phyloP scores from a whole-genome alignment of 1,140 invertebrate species.

The Anthonomus grandis region DNA sequence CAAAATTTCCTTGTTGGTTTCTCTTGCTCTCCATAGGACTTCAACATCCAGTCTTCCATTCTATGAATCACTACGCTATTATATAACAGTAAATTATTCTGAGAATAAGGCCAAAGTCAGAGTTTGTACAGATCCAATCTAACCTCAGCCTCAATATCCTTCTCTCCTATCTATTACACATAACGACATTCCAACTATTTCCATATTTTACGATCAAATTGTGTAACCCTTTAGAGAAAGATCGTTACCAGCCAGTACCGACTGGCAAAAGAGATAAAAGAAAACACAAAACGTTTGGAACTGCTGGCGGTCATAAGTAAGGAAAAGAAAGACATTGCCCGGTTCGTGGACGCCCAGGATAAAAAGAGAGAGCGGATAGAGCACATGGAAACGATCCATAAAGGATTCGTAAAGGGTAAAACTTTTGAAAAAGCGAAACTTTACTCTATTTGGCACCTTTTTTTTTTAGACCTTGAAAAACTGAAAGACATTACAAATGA shows the following conservation, averaged over 20 bases:
- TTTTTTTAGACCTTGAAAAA: conserved; percentile 39
- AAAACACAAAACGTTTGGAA: conserved; percentile 58
- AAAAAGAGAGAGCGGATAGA: conserved; percentile 45
- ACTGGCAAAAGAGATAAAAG: conserved; percentile 50
- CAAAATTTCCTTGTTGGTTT: no score
- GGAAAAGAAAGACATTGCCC: conserved; percentile 53
- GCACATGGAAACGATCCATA: conserved; percentile 29
- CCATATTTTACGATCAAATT: neutral
- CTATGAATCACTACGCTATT: no score
- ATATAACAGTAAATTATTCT: no score
- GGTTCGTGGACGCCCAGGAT: conserved; percentile 47
- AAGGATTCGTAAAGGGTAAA: conserved; percentile 45
- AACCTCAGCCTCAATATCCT: no score
- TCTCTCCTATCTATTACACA: no score
- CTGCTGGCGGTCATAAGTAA: conserved; percentile 55
- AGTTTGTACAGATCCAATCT: no score
- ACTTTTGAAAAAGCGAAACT: conserved; percentile 30
- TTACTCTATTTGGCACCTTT: conserved; percentile 17
- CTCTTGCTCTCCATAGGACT: no score
- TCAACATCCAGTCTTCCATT: no score
- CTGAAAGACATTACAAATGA: conserved; percentile 44
- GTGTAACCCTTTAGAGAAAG: conserved; percentile 40
- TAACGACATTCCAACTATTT: no score
- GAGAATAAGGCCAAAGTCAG: no score
- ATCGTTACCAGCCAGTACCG: conserved; percentile 45